Base-by-base conservation (phyloP, 2,888 invertebrate species). In the Leptinotarsa tumamoca region DNA sequence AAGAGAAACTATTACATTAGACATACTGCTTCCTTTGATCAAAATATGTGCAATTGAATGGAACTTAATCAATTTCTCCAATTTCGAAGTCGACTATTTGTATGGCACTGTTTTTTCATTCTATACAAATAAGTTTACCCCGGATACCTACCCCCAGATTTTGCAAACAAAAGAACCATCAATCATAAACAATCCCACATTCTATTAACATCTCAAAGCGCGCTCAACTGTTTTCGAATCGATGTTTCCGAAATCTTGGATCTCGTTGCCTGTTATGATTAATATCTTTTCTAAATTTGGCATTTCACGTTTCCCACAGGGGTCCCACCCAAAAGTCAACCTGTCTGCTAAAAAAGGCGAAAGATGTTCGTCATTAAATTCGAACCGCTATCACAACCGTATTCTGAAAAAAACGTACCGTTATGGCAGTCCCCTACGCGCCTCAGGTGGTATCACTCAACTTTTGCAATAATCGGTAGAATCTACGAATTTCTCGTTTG, bases 281-380 rank as follows among this genome's bases (percentile, higher is more conserved):
- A 80, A 80, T 80, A 76, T 67, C 76, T 72, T 58, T 71, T 58
- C 68, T 69, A 78, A 80, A 80, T 80, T 76, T 72, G 73, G 79
- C 75, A 77, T 80, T 80, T 74, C 76, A 75, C 73, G 75, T 74
- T 79, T 78, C 80, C 77, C 79, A 78, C 78, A 78, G 80, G 80
- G 80, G 79, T 78, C 77, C 70, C 33, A 61, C 54, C 78, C 49
- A 54, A 70, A 74, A 80, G 79, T 79, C 78, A 80, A 80, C 79
- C 79, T 79, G 80, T 79, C 78, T 80, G 79, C 77, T 74, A 79
- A 80, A 80, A 80, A 78, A 70, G 77, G 68, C 72, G 58, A 68
- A 74, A 79, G 79, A 75, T 73, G 72, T 72, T 72, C 76, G 68
- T 80, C 80, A 77, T 80, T 79, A 79, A 72, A 76, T 74, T 67